Evolutionary conservation across 2,113 vertebrate species (phyloP).

Genomic region (Phainopepla nitens): DNA sequence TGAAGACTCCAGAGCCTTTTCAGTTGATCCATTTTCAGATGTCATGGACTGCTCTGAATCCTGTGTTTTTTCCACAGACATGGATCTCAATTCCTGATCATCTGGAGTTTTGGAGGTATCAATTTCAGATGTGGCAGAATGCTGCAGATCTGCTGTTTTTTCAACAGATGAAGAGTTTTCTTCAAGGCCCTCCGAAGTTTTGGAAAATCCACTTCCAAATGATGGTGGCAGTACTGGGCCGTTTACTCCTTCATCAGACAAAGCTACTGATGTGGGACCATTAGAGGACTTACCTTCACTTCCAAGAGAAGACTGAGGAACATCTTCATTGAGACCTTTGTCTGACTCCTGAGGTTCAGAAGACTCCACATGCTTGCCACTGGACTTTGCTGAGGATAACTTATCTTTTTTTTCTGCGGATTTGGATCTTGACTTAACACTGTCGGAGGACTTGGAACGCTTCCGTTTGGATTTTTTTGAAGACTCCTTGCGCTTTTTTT

Average conservation of each 20-base stretch:
- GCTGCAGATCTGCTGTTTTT: neutral
- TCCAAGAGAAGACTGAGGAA: constrained; percentile 37
- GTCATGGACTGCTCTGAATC: neutral
- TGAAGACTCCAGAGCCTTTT: neutral
- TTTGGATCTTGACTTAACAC: constrained; percentile 83
- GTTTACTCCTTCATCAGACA: constrained; percentile 38
- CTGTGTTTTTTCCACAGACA: neutral
- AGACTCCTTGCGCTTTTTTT: constrained; percentile 63
- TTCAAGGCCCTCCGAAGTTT: constrained; percentile 54
- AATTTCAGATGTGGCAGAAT: constrained; percentile 56
- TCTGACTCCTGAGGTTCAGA: constrained; percentile 76
- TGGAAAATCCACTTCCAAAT: neutral
- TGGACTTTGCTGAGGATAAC: constrained; percentile 46
- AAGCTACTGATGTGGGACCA: constrained; percentile 73
- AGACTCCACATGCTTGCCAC: constrained; percentile 60
- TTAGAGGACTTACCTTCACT: constrained; percentile 71
- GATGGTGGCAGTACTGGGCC: constrained; percentile 28
- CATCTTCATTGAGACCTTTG: neutral
- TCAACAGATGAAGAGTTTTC: constrained; percentile 68
- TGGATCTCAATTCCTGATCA: constrained; percentile 69
- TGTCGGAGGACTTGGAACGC: constrained; percentile 75
- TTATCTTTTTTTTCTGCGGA: constrained; percentile 77
- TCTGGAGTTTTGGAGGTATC: constrained; percentile 56
- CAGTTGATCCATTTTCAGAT: constrained; percentile 48
- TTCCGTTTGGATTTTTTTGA: constrained; percentile 73